These are phyloP conservation scores for Cirrhinus molitorella DNA, from an alignment of 2,797 vertebrate species.

Conservation along the genomic window DNA sequence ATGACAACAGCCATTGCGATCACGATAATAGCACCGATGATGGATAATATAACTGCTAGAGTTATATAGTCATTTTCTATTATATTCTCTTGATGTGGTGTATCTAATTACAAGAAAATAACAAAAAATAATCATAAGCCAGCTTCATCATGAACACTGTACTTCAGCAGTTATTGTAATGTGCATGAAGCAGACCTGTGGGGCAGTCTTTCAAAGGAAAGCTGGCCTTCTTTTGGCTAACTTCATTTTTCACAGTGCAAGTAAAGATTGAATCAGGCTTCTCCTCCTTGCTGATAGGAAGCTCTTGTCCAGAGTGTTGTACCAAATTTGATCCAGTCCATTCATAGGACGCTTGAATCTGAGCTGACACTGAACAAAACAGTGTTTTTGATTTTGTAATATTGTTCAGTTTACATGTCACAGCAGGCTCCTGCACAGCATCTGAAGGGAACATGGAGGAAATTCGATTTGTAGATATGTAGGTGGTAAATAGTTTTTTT, in stretches of 20 bases:
- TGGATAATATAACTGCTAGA: rapidly evolving
- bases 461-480: not conserved
- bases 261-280: constrained; percentile 49
- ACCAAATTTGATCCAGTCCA: constrained; percentile 51
- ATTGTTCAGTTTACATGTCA: constrained; percentile 62
- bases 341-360: not conserved
- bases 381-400: constrained; percentile 50
- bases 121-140: not conserved
- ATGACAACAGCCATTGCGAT: rapidly evolving
- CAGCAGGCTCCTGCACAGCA: constrained; percentile 58
- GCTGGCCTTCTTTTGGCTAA: constrained; percentile 29
- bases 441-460: constrained; percentile 56
- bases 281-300: constrained; percentile 55
- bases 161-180: not conserved
- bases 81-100: not conserved
- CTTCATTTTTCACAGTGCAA: constrained; percentile 67
- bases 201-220: constrained; percentile 67
- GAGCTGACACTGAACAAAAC: constrained; percentile 57
- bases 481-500: not conserved
- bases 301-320: not conserved
- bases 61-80: no score
- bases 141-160: not conserved
- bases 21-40: not conserved
- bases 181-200: constrained; percentile 51
- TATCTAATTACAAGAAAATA: not conserved